Evolutionary conservation across 2,113 vertebrate species (phyloP), one percentile per base, ranked within the genome.

Genomic region (Pterocles gutturalis): DNA sequence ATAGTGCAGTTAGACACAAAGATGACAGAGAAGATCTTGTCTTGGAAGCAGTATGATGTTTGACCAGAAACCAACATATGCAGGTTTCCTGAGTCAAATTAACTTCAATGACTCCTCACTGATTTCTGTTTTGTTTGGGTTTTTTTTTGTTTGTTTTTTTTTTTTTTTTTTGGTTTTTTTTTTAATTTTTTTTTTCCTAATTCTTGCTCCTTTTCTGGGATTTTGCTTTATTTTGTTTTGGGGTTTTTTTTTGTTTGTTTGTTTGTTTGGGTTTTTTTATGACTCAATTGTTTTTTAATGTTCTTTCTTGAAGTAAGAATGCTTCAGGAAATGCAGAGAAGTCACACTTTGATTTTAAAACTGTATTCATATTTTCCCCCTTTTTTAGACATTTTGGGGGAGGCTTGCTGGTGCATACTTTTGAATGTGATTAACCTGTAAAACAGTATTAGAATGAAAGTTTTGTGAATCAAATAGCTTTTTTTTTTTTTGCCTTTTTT

Each of bases 61-160:
- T 95, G 36, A n/a, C 8, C 54, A 49, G n/a, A 95, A 81, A 67
- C 5, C 3, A 2, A 31, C 2, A 22, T 54, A 57, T 83, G 61
- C 5, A 13, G 45, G 14, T 53, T n/a, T 91, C 84, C 25, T 78
- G 8, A 28, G 13, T 19, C 1, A 4, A 45, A 73, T 53, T 83
- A 10, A 3, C 36, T 70, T 73, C 33, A 48, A 2, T 36, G 18
- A 55, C 17, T 69, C 34, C 45, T 87, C 7, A 45, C 22, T 82
- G n/a, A 64, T 66, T 67, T 71, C 26, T 43, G 7, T 61, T 1
- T 55, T 1, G n/a, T n/a, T n/a, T n/a, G n/a, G 4, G 1, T 7
- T 4, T 36, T 53, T 58, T 83, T 45, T 45, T 45, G 43, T 45
- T 45, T 45, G 1, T n/a, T n/a, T n/a, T n/a, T n/a, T n/a, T n/a